Percentiles rank a stretch among this genome's conserved stretches.
phyloP scores from a whole-genome alignment of 2,113 vertebrate species.

The Passer montanus region DNA sequence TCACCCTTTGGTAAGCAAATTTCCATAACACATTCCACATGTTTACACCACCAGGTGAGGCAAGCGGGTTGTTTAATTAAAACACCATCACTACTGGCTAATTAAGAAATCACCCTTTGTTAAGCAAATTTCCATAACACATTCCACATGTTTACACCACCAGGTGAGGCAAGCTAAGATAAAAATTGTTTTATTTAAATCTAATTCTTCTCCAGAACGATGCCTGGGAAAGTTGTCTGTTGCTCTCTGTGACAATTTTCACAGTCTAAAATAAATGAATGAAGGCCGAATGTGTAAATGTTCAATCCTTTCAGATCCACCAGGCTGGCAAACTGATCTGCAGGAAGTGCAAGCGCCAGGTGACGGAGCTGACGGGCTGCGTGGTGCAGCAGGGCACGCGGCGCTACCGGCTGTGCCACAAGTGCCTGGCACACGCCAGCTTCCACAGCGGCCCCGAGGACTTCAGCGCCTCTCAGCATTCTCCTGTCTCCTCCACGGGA shows the following conservation, averaged over 20 bases:
- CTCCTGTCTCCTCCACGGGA: slow-evolving; percentile 58
- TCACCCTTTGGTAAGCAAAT: not conserved
- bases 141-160: not conserved
- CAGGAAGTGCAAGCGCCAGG: slow-evolving; percentile 90
- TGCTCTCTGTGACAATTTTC: not conserved
- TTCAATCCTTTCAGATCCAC: slow-evolving; percentile 83
- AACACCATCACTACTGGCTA: not conserved
- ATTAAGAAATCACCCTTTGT: not conserved
- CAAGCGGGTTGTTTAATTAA: not conserved
- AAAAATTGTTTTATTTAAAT: too few relatives aligned
- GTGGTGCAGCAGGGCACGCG: slow-evolving; percentile 92
- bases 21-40: not conserved
- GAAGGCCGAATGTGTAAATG: not conserved
- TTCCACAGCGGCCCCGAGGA: slow-evolving; percentile 80
- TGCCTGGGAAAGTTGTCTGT: not conserved
- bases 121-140: not conserved
- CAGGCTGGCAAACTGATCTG: slow-evolving; percentile 95
- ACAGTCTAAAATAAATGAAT: accelerated
- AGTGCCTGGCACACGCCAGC: slow-evolving; percentile 86
- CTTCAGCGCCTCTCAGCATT: slow-evolving; percentile 52
- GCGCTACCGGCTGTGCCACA: slow-evolving; percentile 89
- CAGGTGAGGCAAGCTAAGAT: too few relatives aligned
- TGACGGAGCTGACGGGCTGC: slow-evolving; percentile 89
- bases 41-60: too few relatives aligned
- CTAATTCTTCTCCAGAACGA: not conserved